Evolutionary conservation across 64 coral and sea anemone species (phyloP).

Genomic region (Dendrophyllia cribrosa): DNA sequence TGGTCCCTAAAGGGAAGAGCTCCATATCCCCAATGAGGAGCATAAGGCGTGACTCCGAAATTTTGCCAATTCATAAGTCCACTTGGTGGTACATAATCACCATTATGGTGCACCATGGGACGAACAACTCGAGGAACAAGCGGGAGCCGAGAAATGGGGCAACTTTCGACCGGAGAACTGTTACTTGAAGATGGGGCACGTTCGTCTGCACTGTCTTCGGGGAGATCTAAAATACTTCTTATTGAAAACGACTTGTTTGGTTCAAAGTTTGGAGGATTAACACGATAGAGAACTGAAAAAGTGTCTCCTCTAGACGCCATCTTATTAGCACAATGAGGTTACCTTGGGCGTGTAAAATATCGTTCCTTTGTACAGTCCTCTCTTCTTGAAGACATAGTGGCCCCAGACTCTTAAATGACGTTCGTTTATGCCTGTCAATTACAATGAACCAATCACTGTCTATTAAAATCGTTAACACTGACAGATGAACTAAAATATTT

Average conservation of each 20-base stretch:
- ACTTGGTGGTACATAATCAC: not conserved
- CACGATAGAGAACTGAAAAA: not conserved
- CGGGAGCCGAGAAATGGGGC: not conserved
- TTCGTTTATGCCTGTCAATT: not conserved
- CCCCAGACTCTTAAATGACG: conserved; percentile 1
- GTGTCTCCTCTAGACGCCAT: not conserved
- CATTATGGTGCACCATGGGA: not conserved
- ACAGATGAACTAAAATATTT: not conserved
- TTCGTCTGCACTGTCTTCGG: not conserved
- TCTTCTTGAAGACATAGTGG: not conserved
- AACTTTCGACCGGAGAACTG: not conserved
- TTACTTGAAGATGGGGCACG: not conserved
- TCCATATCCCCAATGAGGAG: not conserved
- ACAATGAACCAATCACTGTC: conserved; percentile 14
- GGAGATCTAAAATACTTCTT: conserved; percentile 10
- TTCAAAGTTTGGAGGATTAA: not conserved
- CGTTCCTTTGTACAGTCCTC: not conserved
- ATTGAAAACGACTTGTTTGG: conserved; percentile 23
- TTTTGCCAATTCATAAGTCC: not conserved
- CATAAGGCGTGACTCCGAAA: not conserved
- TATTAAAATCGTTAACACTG: not conserved
- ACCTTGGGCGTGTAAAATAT: conserved; percentile 19
- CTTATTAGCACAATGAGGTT: conserved; percentile 8
- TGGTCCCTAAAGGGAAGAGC: not conserved
- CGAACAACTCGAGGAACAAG: not conserved